A percentile compares a stretch with the other conserved stretches of the same genome.
Evolutionary conservation across 2,888 invertebrate species (phyloP).

Genomic region (Hypercompe scribonia): DNA sequence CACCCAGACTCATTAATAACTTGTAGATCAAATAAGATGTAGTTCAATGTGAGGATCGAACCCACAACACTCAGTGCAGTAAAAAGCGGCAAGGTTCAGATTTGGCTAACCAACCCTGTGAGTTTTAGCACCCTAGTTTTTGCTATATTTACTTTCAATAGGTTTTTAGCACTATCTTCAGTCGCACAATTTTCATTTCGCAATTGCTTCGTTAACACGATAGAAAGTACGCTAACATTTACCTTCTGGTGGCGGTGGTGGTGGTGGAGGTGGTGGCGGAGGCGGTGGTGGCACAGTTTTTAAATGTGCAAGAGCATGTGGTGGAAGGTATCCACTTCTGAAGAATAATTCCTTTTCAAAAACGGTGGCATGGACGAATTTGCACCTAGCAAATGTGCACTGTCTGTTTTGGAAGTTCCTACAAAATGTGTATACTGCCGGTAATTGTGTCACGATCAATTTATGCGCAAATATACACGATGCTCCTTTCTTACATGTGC

Average conservation of each 20-base stretch:
- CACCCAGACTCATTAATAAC: too few species aligned
- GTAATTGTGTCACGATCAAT: constrained; percentile 63
- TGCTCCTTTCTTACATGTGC: constrained; percentile 64
- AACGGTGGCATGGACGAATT: constrained; percentile 72
- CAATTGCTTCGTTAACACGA: not conserved
- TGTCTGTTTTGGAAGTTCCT: constrained; percentile 68
- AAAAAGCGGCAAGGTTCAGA: too few species aligned
- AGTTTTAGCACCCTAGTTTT: not conserved
- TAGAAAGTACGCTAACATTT: constrained; percentile 8
- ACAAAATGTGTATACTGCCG: constrained; percentile 71
- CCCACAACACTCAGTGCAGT: too few species aligned
- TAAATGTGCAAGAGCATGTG: constrained; percentile 62
- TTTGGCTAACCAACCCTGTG: too few species aligned
- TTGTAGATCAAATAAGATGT: too few species aligned
- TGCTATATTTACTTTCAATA: not conserved
- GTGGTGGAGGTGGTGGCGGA: constrained; percentile 39
- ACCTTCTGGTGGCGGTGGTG: constrained; percentile 52
- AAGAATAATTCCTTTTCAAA: constrained; percentile 73
- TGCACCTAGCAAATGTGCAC: constrained; percentile 66
- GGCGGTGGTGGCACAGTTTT: constrained; percentile 44
- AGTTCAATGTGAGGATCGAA: too few species aligned
- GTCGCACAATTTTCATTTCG: too few species aligned
- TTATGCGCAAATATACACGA: constrained; percentile 68
- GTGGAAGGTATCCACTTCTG: constrained; percentile 67
- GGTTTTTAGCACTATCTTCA: too few species aligned